Evolutionary conservation across 2,888 invertebrate genomes (phyloP).

Genomic region (Acanthosoma haemorrhoidale): DNA sequence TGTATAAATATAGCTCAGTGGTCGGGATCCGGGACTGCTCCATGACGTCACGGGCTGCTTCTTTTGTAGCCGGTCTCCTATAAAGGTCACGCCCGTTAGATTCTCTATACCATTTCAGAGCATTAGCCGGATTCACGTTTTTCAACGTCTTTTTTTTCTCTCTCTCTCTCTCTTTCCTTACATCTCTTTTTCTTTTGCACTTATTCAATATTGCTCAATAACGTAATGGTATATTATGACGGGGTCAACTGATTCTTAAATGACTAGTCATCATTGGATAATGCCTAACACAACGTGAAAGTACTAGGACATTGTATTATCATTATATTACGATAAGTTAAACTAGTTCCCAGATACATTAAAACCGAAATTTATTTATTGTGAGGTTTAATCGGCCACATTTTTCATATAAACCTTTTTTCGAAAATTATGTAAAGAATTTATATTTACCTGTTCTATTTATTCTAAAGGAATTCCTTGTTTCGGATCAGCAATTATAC

Average conservation of each 20-base stretch:
- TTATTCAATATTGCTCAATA: background rate
- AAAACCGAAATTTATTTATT: no score
- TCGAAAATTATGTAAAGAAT: no score
- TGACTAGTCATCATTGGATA: background rate
- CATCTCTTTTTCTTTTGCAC: background rate
- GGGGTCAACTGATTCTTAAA: background rate
- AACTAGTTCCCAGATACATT: no score
- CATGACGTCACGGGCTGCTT: background rate
- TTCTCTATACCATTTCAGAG: constrained; percentile 1
- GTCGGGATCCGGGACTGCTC: background rate
- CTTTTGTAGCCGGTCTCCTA: no score
- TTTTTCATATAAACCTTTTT: no score
- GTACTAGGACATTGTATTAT: background rate
- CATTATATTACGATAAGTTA: no score
- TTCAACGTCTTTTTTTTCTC: background rate
- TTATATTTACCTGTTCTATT: no score
- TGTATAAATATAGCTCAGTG: background rate
- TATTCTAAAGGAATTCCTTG: no score
- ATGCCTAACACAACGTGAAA: background rate
- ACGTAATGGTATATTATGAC: background rate
- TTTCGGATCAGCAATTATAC: no score
- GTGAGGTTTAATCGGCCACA: no score
- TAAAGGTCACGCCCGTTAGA: background rate
- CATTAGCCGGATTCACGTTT: constrained; percentile 5
- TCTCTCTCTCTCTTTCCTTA: background rate